Conservation (phyloP, 35 echinoderm and acorn worm species). For the Amphiura filiformis region DNA sequence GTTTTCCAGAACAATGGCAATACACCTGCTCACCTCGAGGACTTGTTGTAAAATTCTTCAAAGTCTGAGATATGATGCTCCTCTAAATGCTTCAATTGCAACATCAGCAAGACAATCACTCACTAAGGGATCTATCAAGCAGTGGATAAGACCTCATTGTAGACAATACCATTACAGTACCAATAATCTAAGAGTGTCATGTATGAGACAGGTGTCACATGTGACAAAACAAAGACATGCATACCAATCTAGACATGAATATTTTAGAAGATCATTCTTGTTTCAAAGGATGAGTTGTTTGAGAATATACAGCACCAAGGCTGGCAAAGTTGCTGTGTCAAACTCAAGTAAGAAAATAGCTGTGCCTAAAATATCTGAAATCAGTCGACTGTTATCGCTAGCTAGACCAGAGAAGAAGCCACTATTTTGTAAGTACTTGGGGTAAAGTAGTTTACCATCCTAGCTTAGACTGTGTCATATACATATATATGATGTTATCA, state of each 20-base stretch:
- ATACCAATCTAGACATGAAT: background rate
- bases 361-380: slow-evolving; percentile 69
- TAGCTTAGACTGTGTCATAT: too few relatives aligned
- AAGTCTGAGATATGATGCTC: background rate
- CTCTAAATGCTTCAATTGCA: background rate
- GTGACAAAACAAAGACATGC: too few relatives aligned
- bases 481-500: too few relatives aligned
- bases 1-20: background rate
- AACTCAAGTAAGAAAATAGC: background rate
- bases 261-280: background rate
- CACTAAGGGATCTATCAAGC: background rate
- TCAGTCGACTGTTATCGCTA: slow-evolving; percentile 49
- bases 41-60: background rate
- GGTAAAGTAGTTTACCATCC: too few relatives aligned
- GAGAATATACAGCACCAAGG: background rate
- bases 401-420: slow-evolving; percentile 69
- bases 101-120: background rate
- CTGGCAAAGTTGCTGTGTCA: background rate
- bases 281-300: background rate
- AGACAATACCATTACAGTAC: background rate
- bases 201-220: too few relatives aligned
- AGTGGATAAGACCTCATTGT: background rate
- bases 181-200: too few relatives aligned
- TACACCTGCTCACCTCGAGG: background rate
- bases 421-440: slow-evolving; percentile 52